Evolutionary conservation across 2,797 vertebrate genomes (phyloP).

Genomic region (Aulostomus chinensis): DNA sequence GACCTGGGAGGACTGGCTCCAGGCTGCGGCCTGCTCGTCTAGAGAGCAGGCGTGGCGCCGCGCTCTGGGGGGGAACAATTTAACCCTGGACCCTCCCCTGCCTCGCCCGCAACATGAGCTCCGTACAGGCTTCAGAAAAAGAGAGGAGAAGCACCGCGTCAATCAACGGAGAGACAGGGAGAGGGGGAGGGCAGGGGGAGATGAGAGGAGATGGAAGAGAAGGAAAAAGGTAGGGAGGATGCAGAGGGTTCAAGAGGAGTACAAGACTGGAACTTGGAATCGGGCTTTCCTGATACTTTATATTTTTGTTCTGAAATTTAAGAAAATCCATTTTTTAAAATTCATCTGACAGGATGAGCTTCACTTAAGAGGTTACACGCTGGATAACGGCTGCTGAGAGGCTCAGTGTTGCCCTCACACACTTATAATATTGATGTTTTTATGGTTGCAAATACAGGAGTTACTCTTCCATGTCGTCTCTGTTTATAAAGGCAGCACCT

Average conservation of each 20-base stretch:
- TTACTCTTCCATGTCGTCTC: not conserved
- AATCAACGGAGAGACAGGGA: conserved; percentile 61
- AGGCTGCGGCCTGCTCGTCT: conserved; percentile 85
- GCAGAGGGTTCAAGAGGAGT: conserved; percentile 13
- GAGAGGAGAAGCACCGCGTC: conserved; percentile 81
- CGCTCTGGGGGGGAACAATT: conserved; percentile 86
- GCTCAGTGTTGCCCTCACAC: not conserved
- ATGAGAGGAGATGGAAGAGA: not conserved
- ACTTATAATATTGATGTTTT: not conserved
- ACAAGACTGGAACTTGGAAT: not conserved
- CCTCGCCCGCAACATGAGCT: conserved; percentile 83
- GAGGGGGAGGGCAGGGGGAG: conserved; percentile 9
- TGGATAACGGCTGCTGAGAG: not conserved
- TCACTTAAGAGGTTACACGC: not conserved
- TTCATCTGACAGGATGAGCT: too few species aligned
- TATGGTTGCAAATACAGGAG: not conserved
- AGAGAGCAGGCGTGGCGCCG: conserved; percentile 85
- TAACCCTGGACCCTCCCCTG: conserved; percentile 79
- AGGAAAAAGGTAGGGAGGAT: conserved; percentile 2
- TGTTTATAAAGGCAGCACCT: not conserved
- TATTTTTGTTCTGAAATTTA: not conserved
- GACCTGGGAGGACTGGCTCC: conserved; percentile 87
- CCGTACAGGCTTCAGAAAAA: conserved; percentile 84
- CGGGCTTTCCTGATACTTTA: not conserved
- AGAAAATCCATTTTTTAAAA: too few species aligned